These are phyloP conservation scores for Pseudomyrmex sp. DNA, from an alignment of 1,140 invertebrate species.

Conservation along the genomic window DNA sequence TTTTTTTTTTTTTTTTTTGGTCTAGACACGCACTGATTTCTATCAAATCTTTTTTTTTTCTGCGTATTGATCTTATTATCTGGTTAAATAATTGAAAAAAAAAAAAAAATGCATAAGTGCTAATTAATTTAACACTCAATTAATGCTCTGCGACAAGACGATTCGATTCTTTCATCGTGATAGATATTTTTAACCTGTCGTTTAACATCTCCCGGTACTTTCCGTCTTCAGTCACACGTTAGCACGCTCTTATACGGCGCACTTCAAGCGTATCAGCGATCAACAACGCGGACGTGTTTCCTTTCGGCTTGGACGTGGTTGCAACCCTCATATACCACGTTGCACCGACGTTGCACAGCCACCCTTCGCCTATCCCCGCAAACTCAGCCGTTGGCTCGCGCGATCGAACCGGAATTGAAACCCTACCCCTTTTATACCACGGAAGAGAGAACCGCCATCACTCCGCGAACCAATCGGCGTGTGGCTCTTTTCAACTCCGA, in stretches of 20 bases:
- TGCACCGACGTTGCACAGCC: conserved; percentile 25
- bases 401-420: conserved; percentile 59
- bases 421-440: conserved; percentile 62
- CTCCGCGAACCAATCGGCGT: conserved; percentile 64
- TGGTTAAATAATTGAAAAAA: too few relatives aligned
- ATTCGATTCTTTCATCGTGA: not conserved
- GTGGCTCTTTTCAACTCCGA: conserved; percentile 39
- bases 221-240: not conserved
- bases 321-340: conserved; percentile 45
- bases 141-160: not conserved
- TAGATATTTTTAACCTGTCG: conserved; percentile 19
- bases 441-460: conserved; percentile 42
- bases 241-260: not conserved
- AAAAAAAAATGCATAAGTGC: too few relatives aligned
- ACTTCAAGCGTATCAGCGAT: conserved; percentile 32
- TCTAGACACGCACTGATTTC: too few relatives aligned
- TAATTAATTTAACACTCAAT: not conserved
- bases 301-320: conserved; percentile 35
- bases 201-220: conserved; percentile 10
- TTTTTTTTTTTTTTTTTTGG: too few relatives aligned
- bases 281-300: conserved; percentile 37
- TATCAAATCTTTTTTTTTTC: too few relatives aligned
- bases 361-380: not conserved
- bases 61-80: too few relatives aligned
- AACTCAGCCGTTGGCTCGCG: conserved; percentile 9